Percentiles rank a stretch among this genome's conserved stretches.
phyloP scores from a whole-genome alignment of 2,113 vertebrate species.

The Tachuris rubrigastra region DNA sequence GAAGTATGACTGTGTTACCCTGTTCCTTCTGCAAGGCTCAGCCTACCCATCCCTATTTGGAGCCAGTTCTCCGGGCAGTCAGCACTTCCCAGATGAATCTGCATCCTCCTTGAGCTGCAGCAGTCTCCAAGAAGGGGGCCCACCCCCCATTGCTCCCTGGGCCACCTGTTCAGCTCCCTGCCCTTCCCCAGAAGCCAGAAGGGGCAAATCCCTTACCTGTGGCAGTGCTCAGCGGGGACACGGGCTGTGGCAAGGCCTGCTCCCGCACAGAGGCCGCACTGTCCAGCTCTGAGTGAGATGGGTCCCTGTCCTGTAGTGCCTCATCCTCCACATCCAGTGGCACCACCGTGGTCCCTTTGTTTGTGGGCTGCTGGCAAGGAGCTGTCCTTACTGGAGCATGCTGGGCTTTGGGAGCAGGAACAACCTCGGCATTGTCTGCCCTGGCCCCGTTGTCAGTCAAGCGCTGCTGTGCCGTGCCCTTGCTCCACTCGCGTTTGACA shows the following conservation, averaged over 20 bases:
- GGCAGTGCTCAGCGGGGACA: not conserved
- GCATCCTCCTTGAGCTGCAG: fast-evolving
- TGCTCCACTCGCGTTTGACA: slow-evolving; percentile 51
- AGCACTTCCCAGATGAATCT: fast-evolving
- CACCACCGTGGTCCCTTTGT: not conserved
- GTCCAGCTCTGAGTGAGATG: not conserved
- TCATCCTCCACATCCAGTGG: not conserved
- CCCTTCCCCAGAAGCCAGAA: not conserved
- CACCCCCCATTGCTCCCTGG: fast-evolving
- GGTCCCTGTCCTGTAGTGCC: not conserved
- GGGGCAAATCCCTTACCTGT: slow-evolving; percentile 61
- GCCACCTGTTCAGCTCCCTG: not conserved
- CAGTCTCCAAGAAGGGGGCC: not conserved
- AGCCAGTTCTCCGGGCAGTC: not conserved
- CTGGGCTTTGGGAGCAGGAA: not conserved
- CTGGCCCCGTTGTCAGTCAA: slow-evolving; percentile 43
- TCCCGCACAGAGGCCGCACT: not conserved
- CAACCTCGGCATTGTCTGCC: not conserved
- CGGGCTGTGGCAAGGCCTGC: not conserved
- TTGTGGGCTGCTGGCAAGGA: slow-evolving; percentile 28
- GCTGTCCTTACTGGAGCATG: not conserved
- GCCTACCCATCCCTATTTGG: fast-evolving
- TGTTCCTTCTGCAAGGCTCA: not conserved
- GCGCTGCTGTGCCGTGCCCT: not conserved
- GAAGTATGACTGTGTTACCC: fast-evolving